Evolutionary conservation across 2,888 invertebrate species (phyloP).

Genomic region (Nebria salina): DNA sequence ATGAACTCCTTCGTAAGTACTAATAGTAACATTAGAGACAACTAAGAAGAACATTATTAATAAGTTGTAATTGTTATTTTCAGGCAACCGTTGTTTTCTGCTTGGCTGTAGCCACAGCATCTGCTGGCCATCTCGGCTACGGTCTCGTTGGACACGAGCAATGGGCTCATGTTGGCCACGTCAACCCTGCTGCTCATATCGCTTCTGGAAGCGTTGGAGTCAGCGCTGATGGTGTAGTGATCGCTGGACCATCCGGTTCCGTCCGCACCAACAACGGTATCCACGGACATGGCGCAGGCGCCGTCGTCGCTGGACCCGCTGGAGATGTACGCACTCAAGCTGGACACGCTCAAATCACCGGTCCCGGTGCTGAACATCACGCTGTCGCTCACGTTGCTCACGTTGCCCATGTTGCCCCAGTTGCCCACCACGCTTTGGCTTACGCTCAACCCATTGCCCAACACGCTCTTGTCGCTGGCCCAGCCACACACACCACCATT

Average conservation of each 20-base stretch:
- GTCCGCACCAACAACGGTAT: constrained; percentile 18
- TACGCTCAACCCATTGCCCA: background rate
- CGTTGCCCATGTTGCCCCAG: constrained; percentile 41
- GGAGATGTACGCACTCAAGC: constrained; percentile 14
- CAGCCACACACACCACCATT: constrained; percentile 13
- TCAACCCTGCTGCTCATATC: constrained; percentile 11
- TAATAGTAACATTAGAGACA: background rate
- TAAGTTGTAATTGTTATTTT: background rate
- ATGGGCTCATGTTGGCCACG: constrained; percentile 4
- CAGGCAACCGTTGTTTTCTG: constrained; percentile 14
- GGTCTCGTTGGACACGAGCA: constrained; percentile 7
- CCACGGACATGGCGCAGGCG: constrained; percentile 20
- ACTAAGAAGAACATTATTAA: background rate
- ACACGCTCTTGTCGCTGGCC: constrained; percentile 18
- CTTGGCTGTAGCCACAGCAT: constrained; percentile 17
- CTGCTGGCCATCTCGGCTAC: background rate
- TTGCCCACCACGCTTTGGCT: constrained; percentile 50
- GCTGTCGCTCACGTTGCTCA: constrained; percentile 8
- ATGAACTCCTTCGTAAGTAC: constrained; percentile 8
- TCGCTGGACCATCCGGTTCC: constrained; percentile 25
- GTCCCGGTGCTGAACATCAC: constrained; percentile 7
- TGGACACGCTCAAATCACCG: background rate
- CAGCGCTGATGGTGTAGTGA: constrained; percentile 31
- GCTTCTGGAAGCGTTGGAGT: constrained; percentile 12
- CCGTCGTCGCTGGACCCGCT: constrained; percentile 20